Conservation (phyloP, 1,140 invertebrate species). For the Zeugodacus cucurbitae region DNA sequence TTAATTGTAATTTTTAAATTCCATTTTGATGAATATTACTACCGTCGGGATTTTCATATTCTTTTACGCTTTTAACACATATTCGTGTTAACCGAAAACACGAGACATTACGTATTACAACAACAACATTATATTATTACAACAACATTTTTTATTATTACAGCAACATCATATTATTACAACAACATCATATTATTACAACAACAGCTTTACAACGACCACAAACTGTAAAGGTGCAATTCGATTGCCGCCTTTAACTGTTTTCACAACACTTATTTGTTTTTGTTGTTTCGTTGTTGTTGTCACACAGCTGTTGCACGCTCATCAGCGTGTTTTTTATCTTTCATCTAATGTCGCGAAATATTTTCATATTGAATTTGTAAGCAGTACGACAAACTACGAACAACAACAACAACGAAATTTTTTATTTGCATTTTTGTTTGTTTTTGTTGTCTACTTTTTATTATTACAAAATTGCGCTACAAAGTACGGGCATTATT, state of each 20-base stretch:
- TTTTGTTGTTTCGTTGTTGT: background rate
- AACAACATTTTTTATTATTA: too few relatives aligned
- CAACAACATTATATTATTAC: too few relatives aligned
- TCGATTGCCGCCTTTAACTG: background rate
- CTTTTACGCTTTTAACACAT: background rate
- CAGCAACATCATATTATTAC: background rate
- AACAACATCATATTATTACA: background rate
- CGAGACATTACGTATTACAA: too few relatives aligned
- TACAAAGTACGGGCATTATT: background rate
- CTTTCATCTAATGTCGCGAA: slow-evolving; percentile 28
- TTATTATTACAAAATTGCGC: background rate
- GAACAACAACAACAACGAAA: background rate
- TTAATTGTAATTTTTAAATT: background rate
- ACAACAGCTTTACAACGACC: background rate
- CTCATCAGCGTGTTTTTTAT: slow-evolving; percentile 20
- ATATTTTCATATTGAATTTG: background rate
- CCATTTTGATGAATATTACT: too few relatives aligned
- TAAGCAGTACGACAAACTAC: background rate
- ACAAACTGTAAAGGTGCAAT: background rate
- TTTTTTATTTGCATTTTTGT: background rate
- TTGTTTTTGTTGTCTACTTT: background rate
- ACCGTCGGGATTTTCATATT: background rate
- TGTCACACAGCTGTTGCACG: background rate
- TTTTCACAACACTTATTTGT: background rate
- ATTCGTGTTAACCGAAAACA: background rate